These are phyloP conservation scores for Pao palembangensis DNA, from an alignment of 2,113 vertebrate species.

Conservation along the genomic window DNA sequence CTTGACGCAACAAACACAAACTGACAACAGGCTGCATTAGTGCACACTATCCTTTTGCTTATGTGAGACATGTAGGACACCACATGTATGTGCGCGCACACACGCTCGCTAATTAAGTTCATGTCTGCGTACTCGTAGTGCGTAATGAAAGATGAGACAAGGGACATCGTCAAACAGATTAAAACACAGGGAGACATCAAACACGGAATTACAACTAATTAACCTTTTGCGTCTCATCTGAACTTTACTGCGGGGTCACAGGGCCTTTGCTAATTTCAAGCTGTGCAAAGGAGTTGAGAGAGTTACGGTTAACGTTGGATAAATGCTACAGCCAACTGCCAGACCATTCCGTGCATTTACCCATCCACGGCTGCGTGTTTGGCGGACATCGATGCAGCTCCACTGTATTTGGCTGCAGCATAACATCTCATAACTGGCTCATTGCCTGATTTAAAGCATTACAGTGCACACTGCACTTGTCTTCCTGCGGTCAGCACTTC, in stretches of 20 bases:
- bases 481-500: conserved; percentile 72
- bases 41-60: neutral
- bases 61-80: conserved; percentile 21
- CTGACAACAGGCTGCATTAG: conserved; percentile 24
- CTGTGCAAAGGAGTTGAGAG: conserved; percentile 41
- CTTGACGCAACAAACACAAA: conserved; percentile 17
- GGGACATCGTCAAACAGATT: conserved; percentile 31
- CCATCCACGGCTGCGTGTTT: conserved; percentile 53
- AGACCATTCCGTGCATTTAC: conserved; percentile 50
- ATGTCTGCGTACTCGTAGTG: conserved; percentile 23
- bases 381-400: conserved; percentile 34
- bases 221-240: conserved; percentile 31
- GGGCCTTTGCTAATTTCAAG: conserved; percentile 39
- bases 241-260: conserved; percentile 41
- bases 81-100: neutral
- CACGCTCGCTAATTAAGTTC: conserved; percentile 17
- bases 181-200: conserved; percentile 40
- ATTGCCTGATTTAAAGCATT: conserved; percentile 65
- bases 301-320: conserved; percentile 29
- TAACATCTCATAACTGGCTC: conserved; percentile 51
- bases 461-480: conserved; percentile 49
- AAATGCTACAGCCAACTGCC: conserved; percentile 50
- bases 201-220: conserved; percentile 50
- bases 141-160: conserved; percentile 32
- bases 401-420: conserved; percentile 55